These are phyloP conservation scores for Zelleria hepariella DNA, from an alignment of 2,888 invertebrate species.

Conservation along the genomic window DNA sequence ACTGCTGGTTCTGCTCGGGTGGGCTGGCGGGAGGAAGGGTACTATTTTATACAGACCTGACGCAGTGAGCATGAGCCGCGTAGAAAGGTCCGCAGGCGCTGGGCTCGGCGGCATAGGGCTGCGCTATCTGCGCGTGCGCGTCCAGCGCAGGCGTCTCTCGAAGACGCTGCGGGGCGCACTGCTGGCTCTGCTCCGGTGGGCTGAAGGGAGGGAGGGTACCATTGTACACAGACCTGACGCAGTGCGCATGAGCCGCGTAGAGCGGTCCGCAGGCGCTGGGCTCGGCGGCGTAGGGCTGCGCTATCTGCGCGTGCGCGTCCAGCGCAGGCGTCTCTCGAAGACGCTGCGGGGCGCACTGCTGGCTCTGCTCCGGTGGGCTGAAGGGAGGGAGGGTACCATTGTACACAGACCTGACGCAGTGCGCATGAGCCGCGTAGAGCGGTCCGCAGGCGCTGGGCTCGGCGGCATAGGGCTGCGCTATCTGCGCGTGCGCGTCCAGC, in stretches of 20 bases:
- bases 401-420: slow-evolving; percentile 48
- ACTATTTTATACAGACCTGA: no score
- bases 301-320: slow-evolving; percentile 50
- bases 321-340: slow-evolving; percentile 34
- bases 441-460: slow-evolving; percentile 79
- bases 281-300: slow-evolving; percentile 76
- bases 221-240: slow-evolving; percentile 56
- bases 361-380: slow-evolving; percentile 56
- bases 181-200: slow-evolving; percentile 51
- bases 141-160: slow-evolving; percentile 35
- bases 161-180: slow-evolving; percentile 39
- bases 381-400: not conserved
- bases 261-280: slow-evolving; percentile 78
- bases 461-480: slow-evolving; percentile 75
- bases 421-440: slow-evolving; percentile 72
- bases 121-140: slow-evolving; percentile 57
- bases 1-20: slow-evolving; percentile 48
- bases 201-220: slow-evolving; percentile 25
- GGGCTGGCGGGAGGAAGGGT: slow-evolving; percentile 31
- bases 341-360: slow-evolving; percentile 38
- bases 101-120: slow-evolving; percentile 76
- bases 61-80: slow-evolving; percentile 67
- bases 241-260: slow-evolving; percentile 71
- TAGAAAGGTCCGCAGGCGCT: slow-evolving; percentile 79
- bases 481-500: slow-evolving; percentile 43